These are phyloP conservation scores for Anoura caudifer DNA, from an alignment of 2,113 vertebrate genomes.

Conservation along the genomic window DNA sequence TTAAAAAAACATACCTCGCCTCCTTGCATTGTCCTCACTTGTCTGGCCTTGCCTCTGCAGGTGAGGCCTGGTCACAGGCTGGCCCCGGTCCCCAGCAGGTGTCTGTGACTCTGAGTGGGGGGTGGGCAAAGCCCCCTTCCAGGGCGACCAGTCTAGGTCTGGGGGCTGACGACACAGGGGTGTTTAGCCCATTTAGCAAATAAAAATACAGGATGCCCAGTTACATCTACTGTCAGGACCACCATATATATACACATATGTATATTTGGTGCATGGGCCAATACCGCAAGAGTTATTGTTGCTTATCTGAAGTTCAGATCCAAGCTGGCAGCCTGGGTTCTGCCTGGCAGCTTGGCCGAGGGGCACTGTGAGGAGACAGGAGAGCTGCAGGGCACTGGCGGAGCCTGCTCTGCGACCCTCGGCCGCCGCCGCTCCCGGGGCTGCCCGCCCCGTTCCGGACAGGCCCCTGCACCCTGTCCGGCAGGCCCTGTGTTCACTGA, in stretches of 20 bases:
- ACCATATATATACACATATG: no score
- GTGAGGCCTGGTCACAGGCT: neutral
- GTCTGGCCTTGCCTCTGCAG: neutral
- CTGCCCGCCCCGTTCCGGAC: neutral
- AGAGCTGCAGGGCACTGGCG: neutral
- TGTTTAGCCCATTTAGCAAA: neutral
- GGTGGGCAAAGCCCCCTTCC: no score
- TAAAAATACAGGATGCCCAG: no score
- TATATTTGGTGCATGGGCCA: neutral
- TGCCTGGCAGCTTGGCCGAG: fast-evolving
- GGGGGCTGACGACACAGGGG: fast-evolving
- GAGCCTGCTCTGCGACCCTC: neutral
- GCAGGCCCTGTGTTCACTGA: neutral
- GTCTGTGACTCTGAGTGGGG: neutral
- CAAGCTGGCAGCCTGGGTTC: fast-evolving
- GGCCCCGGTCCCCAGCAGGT: neutral
- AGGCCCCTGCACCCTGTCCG: neutral
- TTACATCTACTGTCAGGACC: neutral
- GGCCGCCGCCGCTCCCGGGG: neutral
- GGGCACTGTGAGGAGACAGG: fast-evolving
- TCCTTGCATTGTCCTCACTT: fast-evolving
- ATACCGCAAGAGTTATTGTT: neutral
- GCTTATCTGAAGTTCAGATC: neutral
- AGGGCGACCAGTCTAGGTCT: neutral
- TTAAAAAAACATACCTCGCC: no score